Percentiles rank a stretch among this genome's conserved stretches.
Evolutionary conservation across 2,797 vertebrate genomes (phyloP).

Genomic region (Gila robusta): DNA sequence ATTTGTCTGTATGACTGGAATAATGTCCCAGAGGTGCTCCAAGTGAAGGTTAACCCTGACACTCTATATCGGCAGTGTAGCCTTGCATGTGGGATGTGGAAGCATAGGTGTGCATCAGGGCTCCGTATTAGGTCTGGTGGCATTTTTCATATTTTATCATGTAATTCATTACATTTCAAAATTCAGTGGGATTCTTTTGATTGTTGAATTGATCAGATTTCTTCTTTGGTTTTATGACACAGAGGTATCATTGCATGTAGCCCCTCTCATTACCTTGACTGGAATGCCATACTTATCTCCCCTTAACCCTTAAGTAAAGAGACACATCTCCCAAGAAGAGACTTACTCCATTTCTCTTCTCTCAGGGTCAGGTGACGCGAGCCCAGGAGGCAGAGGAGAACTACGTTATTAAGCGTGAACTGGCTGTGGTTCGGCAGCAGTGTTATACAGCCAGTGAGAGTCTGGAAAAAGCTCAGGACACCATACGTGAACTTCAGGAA

Average conservation of each 20-base stretch:
- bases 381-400: slow-evolving; percentile 97
- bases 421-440: slow-evolving; percentile 91
- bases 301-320: background rate
- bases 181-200: slow-evolving; percentile 12
- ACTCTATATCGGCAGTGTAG: background rate
- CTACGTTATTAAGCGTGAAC: slow-evolving; percentile 92
- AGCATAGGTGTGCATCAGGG: slow-evolving; percentile 50
- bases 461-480: slow-evolving; percentile 89
- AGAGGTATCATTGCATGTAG: slow-evolving; percentile 37
- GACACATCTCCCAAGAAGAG: background rate
- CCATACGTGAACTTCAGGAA: slow-evolving; percentile 89
- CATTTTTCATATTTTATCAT: background rate
- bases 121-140: slow-evolving; percentile 28
- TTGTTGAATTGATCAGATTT: background rate
- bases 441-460: slow-evolving; percentile 85
- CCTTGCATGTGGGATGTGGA: slow-evolving; percentile 72
- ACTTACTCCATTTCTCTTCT: slow-evolving; percentile 8
- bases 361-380: slow-evolving; percentile 93
- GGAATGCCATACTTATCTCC: slow-evolving; percentile 13
- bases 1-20: slow-evolving; percentile 49
- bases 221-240: slow-evolving; percentile 9
- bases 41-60: slow-evolving; percentile 28
- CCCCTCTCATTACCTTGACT: slow-evolving; percentile 1
- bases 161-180: background rate
- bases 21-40: slow-evolving; percentile 10